Evolutionary conservation across 2,888 invertebrate species (phyloP).

Genomic region (Eupithecia insigniata): DNA sequence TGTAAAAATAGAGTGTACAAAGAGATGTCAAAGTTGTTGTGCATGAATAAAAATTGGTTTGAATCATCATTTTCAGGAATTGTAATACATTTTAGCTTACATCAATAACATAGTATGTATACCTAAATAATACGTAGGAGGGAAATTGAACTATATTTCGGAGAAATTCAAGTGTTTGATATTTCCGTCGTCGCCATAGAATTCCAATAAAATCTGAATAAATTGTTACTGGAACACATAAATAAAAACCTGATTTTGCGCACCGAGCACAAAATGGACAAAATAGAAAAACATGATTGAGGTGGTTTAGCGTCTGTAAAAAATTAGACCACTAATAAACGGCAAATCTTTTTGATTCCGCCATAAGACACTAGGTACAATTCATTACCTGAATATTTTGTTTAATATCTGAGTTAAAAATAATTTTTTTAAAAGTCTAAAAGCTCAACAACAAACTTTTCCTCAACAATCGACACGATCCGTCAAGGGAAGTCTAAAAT

Average conservation of each 20-base stretch:
- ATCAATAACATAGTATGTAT: background rate
- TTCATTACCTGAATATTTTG: too few relatives aligned
- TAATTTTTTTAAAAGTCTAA: background rate
- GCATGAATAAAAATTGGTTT: background rate
- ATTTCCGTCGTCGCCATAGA: background rate
- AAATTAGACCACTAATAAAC: background rate
- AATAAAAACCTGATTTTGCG: background rate
- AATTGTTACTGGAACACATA: background rate
- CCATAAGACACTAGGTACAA: too few relatives aligned
- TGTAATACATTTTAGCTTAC: background rate
- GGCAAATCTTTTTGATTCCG: too few relatives aligned
- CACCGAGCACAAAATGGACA: background rate
- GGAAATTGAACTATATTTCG: background rate
- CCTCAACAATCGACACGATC: constrained; percentile 8
- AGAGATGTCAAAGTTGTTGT: background rate
- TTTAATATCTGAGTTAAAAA: too few relatives aligned
- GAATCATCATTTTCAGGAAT: background rate
- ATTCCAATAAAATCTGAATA: background rate
- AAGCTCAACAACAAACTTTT: background rate
- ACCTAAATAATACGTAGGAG: background rate
- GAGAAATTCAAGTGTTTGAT: background rate
- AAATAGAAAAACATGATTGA: background rate
- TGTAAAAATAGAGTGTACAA: background rate
- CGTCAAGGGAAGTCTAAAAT: constrained; percentile 17
- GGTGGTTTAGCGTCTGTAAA: background rate